Percentiles rank a stretch among this genome's conserved stretches.
These are phyloP conservation scores for Macropis europaea DNA, from an alignment of 2,888 invertebrate genomes.

Conservation along the genomic window DNA sequence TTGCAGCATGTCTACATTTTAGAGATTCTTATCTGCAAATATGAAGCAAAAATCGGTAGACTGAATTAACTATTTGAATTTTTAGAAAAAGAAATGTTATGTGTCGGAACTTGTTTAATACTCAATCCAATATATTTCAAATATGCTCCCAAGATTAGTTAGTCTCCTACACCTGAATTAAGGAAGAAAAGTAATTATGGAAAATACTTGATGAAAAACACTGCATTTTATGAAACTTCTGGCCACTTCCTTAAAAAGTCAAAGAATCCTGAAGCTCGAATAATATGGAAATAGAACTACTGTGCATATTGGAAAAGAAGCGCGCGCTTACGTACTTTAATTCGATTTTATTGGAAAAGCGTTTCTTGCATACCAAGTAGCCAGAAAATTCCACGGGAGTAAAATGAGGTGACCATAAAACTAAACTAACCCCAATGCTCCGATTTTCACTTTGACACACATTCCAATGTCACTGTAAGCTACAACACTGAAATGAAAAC, in stretches of 20 bases:
- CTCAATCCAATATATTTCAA: too few species aligned
- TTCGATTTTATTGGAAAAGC: background rate
- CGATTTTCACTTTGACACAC: background rate
- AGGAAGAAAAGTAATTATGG: too few species aligned
- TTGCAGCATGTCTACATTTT: too few species aligned
- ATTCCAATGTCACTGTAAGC: background rate
- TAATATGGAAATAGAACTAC: background rate
- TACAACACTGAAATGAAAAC: background rate
- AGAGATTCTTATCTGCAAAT: too few species aligned
- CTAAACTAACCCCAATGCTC: background rate
- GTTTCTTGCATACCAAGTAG: constrained; percentile 3
- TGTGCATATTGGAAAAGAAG: background rate
- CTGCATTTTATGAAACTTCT: background rate
- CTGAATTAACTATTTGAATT: too few species aligned
- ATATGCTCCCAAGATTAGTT: too few species aligned
- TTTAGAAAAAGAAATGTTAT: too few species aligned
- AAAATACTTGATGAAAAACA: too few species aligned
- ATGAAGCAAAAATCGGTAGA: too few species aligned
- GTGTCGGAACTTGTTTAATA: too few species aligned
- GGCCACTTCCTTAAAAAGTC: background rate
- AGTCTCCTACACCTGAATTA: too few species aligned
- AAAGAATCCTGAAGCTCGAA: background rate
- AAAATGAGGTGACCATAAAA: constrained; percentile 1
- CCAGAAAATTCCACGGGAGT: background rate
- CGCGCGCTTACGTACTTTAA: background rate